These are phyloP conservation scores for Calephelis nemesis DNA, from an alignment of 1,140 invertebrate genomes.

Conservation along the genomic window DNA sequence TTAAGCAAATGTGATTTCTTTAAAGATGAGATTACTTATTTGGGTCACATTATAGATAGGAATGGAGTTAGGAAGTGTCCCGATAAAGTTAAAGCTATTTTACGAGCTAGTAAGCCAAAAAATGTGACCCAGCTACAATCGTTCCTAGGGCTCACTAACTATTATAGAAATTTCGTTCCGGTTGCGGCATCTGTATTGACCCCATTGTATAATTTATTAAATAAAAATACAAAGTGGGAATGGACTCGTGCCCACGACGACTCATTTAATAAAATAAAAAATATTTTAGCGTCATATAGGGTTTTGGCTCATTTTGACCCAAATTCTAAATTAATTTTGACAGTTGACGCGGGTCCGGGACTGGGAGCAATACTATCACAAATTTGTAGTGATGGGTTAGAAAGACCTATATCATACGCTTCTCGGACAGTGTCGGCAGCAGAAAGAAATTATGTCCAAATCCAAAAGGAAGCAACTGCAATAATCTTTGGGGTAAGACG, in stretches of 20 bases:
- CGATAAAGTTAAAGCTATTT: slow-evolving; percentile 31
- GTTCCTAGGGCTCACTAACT: slow-evolving; percentile 42
- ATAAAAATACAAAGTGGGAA: slow-evolving; percentile 31
- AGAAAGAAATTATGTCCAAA: too few species aligned
- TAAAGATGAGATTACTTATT: slow-evolving; percentile 29
- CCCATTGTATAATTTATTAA: slow-evolving; percentile 48
- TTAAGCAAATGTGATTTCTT: slow-evolving; percentile 32
- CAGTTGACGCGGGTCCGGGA: slow-evolving; percentile 47
- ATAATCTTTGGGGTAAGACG: too few species aligned
- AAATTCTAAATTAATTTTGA: slow-evolving; percentile 42
- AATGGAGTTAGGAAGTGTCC: slow-evolving; percentile 27
- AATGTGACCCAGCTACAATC: slow-evolving; percentile 33
- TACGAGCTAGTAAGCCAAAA: slow-evolving; percentile 19
- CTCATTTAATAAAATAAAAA: slow-evolving; percentile 43
- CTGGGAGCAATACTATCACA: slow-evolving; percentile 48
- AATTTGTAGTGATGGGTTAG: too few species aligned
- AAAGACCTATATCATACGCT: too few species aligned
- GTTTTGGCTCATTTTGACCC: slow-evolving; percentile 61
- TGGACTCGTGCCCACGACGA: slow-evolving; percentile 35
- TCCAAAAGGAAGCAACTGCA: too few species aligned
- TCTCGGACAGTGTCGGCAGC: too few species aligned
- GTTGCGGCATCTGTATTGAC: slow-evolving; percentile 48
- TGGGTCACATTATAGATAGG: slow-evolving; percentile 32
- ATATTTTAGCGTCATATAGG: slow-evolving; percentile 37
- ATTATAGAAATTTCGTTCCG: slow-evolving; percentile 57